These are phyloP conservation scores for Corvus moneduloides DNA, from an alignment of 2,113 vertebrate species.

Conservation along the genomic window DNA sequence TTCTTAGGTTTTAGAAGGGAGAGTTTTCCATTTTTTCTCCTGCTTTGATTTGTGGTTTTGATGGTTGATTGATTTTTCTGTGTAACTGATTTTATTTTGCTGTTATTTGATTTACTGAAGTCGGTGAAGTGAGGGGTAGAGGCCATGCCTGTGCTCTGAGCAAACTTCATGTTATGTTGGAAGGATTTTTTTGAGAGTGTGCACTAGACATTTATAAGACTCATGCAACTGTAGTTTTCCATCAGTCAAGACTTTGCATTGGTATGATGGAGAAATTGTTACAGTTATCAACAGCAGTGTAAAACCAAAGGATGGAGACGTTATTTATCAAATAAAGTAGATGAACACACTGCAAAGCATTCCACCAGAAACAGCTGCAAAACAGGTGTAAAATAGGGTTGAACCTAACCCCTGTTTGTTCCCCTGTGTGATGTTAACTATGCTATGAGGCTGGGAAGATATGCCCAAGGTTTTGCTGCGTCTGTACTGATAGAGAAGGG, in stretches of 20 bases:
- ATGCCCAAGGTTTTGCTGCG: background rate
- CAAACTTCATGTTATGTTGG: background rate
- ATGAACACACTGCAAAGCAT: background rate
- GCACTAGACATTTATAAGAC: background rate
- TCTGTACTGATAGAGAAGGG: background rate
- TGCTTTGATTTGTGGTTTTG: conserved; percentile 42
- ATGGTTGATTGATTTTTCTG: conserved; percentile 39
- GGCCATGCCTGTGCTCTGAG: background rate
- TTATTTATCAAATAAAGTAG: background rate
- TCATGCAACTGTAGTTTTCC: background rate
- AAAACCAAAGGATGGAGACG: background rate
- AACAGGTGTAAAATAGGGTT: background rate
- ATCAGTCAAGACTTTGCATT: background rate
- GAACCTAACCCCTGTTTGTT: background rate
- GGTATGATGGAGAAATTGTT: background rate
- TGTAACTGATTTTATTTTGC: conserved; percentile 27
- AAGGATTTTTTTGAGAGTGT: background rate
- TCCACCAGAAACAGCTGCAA: background rate
- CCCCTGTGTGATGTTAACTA: background rate
- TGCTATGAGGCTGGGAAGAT: background rate
- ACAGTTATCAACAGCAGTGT: background rate
- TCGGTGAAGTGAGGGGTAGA: background rate
- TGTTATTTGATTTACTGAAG: conserved; percentile 23
- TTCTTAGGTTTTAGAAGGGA: background rate
- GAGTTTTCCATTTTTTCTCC: conserved; percentile 3